phyloP scores from a whole-genome alignment of 2,113 vertebrate species.

The Saccopteryx bilineata region DNA sequence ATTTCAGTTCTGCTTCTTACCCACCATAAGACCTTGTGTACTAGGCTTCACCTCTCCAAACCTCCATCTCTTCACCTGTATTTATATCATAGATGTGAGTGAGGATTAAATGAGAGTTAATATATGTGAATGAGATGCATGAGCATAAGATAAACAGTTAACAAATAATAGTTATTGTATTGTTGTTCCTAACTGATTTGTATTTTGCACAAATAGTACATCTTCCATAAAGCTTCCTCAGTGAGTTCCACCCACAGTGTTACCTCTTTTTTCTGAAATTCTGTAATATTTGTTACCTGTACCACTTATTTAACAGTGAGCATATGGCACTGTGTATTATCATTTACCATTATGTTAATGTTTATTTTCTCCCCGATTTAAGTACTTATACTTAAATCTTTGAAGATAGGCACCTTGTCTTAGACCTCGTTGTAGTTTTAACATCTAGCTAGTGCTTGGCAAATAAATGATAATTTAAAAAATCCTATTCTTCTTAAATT shows the following conservation, averaged over 20 bases:
- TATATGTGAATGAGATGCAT: not conserved
- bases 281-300: not conserved
- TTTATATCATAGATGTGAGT: not conserved
- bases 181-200: not conserved
- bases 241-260: not conserved
- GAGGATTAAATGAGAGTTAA: not conserved
- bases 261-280: not conserved
- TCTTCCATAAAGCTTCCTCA: not conserved
- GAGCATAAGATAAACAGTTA: not conserved
- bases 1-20: conserved; percentile 27
- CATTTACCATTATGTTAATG: not conserved
- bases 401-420: not conserved
- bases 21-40: not conserved
- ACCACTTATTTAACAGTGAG: not conserved
- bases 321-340: not conserved
- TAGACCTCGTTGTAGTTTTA: not conserved
- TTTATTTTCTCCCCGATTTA: conserved; percentile 3
- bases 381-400: not conserved
- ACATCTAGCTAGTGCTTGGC: not conserved
- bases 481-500: not conserved
- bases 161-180: not conserved
- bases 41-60: not conserved
- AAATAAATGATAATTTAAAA: not conserved
- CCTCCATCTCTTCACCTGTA: not conserved
- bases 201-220: not conserved